Conservation (phyloP, 2,888 invertebrate species). For the Pseudanteris insignis region DNA sequence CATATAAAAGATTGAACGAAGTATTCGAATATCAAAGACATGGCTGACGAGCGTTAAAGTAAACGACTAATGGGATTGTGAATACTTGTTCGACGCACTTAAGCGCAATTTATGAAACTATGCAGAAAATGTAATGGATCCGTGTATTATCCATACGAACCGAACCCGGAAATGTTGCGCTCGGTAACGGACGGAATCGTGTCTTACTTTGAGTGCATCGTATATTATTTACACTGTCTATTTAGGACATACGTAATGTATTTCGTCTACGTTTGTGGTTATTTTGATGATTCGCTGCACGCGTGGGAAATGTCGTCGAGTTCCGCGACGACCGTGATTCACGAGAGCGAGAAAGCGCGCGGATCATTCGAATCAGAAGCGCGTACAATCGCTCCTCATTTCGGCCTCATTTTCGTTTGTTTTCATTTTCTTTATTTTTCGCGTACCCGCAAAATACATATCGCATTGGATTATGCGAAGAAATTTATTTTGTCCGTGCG, state of each 20-base stretch:
- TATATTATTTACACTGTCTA: constrained; percentile 44
- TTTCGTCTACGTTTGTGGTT: constrained; percentile 44
- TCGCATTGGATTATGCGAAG: constrained; percentile 42
- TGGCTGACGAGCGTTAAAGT: too few relatives aligned
- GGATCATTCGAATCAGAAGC: constrained; percentile 44
- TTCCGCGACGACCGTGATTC: constrained; percentile 41
- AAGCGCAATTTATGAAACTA: constrained; percentile 26
- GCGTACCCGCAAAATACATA: constrained; percentile 34
- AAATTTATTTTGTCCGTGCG: constrained; percentile 40
- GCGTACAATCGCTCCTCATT: constrained; percentile 24
- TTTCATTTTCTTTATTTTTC: not conserved
- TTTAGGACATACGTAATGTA: constrained; percentile 45
- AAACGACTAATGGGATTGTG: too few relatives aligned
- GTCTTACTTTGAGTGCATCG: constrained; percentile 39
- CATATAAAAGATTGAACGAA: too few relatives aligned
- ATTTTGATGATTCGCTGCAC: constrained; percentile 46
- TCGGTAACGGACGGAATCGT: constrained; percentile 35
- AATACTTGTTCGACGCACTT: too few relatives aligned
- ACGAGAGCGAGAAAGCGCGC: constrained; percentile 35
- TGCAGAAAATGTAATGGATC: constrained; percentile 32
- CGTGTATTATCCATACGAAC: constrained; percentile 23
- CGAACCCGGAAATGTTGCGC: constrained; percentile 32
- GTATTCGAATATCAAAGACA: too few relatives aligned
- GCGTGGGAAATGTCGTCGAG: constrained; percentile 42
- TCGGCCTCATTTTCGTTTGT: constrained; percentile 2